phyloP scores from a whole-genome alignment of 2,113 vertebrate species.

The Cichladusa arquata region DNA sequence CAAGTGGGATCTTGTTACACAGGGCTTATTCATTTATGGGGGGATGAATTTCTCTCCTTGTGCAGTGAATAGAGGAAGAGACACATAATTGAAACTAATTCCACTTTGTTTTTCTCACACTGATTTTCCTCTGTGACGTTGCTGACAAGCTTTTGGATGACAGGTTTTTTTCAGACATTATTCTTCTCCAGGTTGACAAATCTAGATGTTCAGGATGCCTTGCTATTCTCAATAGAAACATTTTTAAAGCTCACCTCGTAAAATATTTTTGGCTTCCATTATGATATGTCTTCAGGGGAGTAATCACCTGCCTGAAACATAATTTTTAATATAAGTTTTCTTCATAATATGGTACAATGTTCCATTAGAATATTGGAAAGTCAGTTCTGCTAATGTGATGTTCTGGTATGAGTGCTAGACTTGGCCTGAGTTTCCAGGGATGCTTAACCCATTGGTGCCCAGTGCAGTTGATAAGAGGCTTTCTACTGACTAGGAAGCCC shows the following conservation, averaged over 20 bases:
- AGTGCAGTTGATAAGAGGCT: neutral
- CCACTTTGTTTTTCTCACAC: neutral
- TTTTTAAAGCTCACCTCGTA: conserved; percentile 53
- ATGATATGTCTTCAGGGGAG: conserved; percentile 40
- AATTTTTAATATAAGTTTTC: conserved; percentile 50
- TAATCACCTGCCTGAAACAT: conserved; percentile 56
- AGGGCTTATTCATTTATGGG: neutral
- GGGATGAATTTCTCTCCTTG: neutral
- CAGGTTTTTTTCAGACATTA: neutral
- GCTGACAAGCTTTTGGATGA: conserved; percentile 42
- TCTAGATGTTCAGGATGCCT: neutral
- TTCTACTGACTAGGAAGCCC: neutral
- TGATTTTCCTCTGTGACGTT: conserved; percentile 2
- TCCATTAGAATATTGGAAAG: conserved; percentile 15
- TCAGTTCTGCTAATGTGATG: neutral
- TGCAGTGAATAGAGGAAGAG: neutral
- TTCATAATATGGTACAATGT: neutral
- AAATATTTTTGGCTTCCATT: conserved; percentile 52
- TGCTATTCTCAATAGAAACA: conserved; percentile 58
- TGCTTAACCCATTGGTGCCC: neutral
- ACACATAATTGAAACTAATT: neutral
- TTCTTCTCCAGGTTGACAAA: neutral
- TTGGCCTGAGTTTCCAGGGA: neutral
- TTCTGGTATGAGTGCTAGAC: neutral
- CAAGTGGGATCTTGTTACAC: neutral